phyloP scores from a whole-genome alignment of 2,888 invertebrate genomes.

The Serripes groenlandicus region DNA sequence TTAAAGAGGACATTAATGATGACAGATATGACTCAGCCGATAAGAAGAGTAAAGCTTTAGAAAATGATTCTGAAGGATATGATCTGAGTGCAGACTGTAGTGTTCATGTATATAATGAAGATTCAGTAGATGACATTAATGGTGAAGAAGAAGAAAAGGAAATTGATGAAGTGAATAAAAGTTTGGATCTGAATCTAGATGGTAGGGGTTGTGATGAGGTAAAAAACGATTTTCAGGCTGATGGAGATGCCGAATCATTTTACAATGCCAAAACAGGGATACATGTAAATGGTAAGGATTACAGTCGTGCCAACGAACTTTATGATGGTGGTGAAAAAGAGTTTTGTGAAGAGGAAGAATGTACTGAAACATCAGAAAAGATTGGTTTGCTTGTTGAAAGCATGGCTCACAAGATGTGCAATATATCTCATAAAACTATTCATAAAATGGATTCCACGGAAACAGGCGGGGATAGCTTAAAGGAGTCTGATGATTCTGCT shows the following conservation, averaged over 20 bases:
- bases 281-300: background rate
- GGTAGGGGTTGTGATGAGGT: conserved; percentile 31
- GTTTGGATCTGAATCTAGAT: conserved; percentile 4
- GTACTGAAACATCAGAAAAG: conserved; percentile 58
- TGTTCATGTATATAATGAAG: conserved; percentile 37
- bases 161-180: conserved; percentile 16
- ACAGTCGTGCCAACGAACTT: conserved; percentile 30
- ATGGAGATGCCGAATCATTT: background rate
- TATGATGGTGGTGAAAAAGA: conserved; percentile 40
- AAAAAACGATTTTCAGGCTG: background rate
- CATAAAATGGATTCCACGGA: background rate
- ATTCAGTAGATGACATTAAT: conserved; percentile 31
- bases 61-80: background rate
- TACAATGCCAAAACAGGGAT: background rate
- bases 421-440: conserved; percentile 34
- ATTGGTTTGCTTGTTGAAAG: conserved; percentile 69
- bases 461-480: background rate
- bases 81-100: too few relatives aligned
- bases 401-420: conserved; percentile 69
- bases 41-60: background rate
- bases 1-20: background rate
- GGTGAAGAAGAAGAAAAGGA: conserved; percentile 20
- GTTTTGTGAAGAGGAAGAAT: conserved; percentile 22
- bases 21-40: background rate
- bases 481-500: background rate